Percentiles rank a stretch among this genome's conserved stretches.
Conservation (phyloP, 92 coral and sea anemone genomes). For the Palythoa caribaeorum region DNA sequence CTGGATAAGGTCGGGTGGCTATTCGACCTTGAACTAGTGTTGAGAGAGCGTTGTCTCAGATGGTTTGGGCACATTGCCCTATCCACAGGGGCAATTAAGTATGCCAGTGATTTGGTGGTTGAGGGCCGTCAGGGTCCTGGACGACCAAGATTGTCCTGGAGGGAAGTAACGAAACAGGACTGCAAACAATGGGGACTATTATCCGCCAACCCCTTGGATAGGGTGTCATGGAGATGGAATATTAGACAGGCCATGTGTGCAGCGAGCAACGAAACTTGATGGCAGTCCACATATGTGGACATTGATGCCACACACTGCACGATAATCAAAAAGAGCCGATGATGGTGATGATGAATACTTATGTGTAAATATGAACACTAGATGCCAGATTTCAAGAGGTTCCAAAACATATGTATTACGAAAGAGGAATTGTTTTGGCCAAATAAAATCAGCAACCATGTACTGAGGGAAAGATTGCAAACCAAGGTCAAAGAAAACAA, state of each 20-base stretch:
- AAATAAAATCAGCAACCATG: too few species aligned
- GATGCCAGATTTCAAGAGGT: too few species aligned
- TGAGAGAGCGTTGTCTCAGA: conserved; percentile 35
- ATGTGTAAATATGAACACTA: too few species aligned
- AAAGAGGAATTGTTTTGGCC: too few species aligned
- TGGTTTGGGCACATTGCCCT: conserved; percentile 36
- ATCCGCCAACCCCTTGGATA: conserved; percentile 31
- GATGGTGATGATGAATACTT: conserved; percentile 25
- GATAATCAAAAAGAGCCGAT: conserved; percentile 26
- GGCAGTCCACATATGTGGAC: conserved; percentile 37
- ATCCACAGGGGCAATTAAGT: too few species aligned
- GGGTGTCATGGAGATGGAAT: conserved; percentile 29
- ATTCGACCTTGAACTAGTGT: conserved; percentile 33
- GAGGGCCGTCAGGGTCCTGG: too few species aligned
- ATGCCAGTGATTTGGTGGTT: too few species aligned
- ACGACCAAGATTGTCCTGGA: conserved; percentile 44
- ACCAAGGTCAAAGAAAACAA: too few species aligned
- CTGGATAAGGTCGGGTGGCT: conserved; percentile 42
- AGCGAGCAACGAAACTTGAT: conserved; percentile 14
- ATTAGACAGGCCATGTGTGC: conserved; percentile 28
- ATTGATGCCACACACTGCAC: conserved; percentile 27
- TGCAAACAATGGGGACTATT: conserved; percentile 41
- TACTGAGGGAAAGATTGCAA: too few species aligned
- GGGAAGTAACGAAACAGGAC: conserved; percentile 49
- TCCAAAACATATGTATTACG: too few species aligned